Evolutionary conservation across 2,888 invertebrate genomes (phyloP), one percentile per base, ranked within the genome.

Genomic region (Clitarchus hookeri): DNA sequence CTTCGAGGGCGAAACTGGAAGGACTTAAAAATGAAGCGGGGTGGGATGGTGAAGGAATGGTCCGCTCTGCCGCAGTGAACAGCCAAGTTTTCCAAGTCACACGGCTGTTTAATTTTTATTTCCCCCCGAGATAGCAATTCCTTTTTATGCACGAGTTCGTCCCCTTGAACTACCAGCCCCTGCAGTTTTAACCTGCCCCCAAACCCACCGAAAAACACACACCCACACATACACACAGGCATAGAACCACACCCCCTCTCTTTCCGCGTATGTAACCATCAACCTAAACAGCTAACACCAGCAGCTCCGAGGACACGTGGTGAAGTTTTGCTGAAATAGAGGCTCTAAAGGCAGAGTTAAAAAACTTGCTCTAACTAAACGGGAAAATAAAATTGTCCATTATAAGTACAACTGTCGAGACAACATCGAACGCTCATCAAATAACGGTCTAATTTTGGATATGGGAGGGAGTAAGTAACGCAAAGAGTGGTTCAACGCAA

Each of bases 41-140:
- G 23, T 6, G n/a, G 48, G n/a, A 23, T 23, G 65, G 23, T 65
- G 65, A 0, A n/a, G 65, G n/a, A 23, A n/a, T 0, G 16, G n/a
- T 9, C 19, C 65, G 16, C 23, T 6, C 27, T 11, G 36, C 44
- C 36, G 82, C 82, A 82, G 82, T 82, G 27, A 82, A 82, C 44
- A 82, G 82, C 44, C 27, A 82, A 82, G 82, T 82, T 82, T 36
- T 82, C 36, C 36, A 82, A 26, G 82, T 82, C 82, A 82, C 82
- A 82, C 27, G 36, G 19, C 82, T 82, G 82, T 82, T 82, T 82
- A 82, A 82, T 82, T 82, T 82, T 82, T 36, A 82, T 82, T 82
- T 82, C 6, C 82, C 82, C 82, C 25, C 82, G 82, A 82, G 82
- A 82, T 82, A 82, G 82, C 82, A 82, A 82, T 82, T 82, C 27